Conservation (phyloP, 2,113 vertebrate genomes). For the Xenopus laevis region DNA sequence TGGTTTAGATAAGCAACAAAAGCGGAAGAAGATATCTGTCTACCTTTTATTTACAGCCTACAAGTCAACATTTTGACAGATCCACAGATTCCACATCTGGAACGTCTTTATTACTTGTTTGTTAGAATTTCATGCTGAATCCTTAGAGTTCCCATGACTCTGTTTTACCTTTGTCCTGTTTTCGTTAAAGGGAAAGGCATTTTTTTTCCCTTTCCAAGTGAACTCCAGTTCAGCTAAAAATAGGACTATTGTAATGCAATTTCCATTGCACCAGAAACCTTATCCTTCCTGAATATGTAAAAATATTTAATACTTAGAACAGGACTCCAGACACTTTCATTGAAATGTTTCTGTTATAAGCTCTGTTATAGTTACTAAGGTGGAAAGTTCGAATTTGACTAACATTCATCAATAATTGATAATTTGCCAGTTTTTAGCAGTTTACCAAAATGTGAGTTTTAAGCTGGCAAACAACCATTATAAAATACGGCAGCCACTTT, state of each 20-base stretch:
- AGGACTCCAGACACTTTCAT: background rate
- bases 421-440: no score
- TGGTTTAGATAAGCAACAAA: background rate
- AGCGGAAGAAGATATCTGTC: slow-evolving; percentile 1
- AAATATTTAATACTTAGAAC: background rate
- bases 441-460: no score
- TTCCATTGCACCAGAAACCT: background rate
- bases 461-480: no score
- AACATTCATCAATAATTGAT: no score
- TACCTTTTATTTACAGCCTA: slow-evolving; percentile 4
- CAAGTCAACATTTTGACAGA: slow-evolving; percentile 10
- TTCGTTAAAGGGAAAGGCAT: slow-evolving; percentile 16
- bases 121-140: slow-evolving; percentile 12
- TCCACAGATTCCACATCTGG: slow-evolving; percentile 28
- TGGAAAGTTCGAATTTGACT: no score
- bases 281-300: slow-evolving; percentile 8
- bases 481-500: no score
- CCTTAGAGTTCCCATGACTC: slow-evolving; percentile 14
- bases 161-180: slow-evolving; percentile 14
- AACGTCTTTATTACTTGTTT: slow-evolving; percentile 11
- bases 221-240: slow-evolving; percentile 32
- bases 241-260: slow-evolving; percentile 23
- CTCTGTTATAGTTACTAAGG: no score
- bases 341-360: no score
- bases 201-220: slow-evolving; percentile 9